phyloP scores from a whole-genome alignment of 2,797 vertebrate species.

The Pseudopleuronectes americanus region DNA sequence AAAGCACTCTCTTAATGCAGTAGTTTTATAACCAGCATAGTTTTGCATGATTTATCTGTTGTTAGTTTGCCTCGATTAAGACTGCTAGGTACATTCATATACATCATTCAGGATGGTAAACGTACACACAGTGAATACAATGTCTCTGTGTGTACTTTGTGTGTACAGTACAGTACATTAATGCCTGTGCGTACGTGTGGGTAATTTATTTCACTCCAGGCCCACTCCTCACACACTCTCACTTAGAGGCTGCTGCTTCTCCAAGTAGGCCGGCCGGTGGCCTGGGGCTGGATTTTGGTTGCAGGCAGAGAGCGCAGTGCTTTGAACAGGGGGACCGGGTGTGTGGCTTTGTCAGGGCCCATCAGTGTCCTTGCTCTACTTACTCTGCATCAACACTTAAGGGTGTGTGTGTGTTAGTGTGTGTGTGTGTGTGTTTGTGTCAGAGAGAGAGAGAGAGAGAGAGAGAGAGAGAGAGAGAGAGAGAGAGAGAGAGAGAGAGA shows the following conservation, averaged over 20 bases:
- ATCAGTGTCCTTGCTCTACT: conserved; percentile 82
- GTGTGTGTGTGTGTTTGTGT: neutral
- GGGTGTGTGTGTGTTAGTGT: conserved; percentile 46
- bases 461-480: conserved; percentile 31
- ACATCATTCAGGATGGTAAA: neutral
- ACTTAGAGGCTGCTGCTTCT: conserved; percentile 55
- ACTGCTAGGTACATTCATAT: neutral
- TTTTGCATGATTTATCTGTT: neutral
- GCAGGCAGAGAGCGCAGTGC: conserved; percentile 62
- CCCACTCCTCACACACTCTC: conserved; percentile 49
- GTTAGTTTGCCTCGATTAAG: neutral
- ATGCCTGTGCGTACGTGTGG: conserved; percentile 28
- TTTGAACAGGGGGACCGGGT: conserved; percentile 60
- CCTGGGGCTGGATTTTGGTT: conserved; percentile 78
- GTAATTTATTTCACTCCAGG: conserved; percentile 49
- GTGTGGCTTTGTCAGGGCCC: conserved; percentile 82
- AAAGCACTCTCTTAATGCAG: neutral
- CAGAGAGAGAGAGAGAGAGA: neutral
- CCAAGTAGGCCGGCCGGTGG: conserved; percentile 77
- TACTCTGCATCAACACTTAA: conserved; percentile 75
- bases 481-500: neutral
- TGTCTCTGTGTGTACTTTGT: conserved; percentile 9
- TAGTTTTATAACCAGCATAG: neutral
- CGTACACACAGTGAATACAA: neutral
- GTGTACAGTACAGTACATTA: conserved; percentile 29